phyloP scores from a whole-genome alignment of 1,140 invertebrate species.

The Rhyacophila brunnea region DNA sequence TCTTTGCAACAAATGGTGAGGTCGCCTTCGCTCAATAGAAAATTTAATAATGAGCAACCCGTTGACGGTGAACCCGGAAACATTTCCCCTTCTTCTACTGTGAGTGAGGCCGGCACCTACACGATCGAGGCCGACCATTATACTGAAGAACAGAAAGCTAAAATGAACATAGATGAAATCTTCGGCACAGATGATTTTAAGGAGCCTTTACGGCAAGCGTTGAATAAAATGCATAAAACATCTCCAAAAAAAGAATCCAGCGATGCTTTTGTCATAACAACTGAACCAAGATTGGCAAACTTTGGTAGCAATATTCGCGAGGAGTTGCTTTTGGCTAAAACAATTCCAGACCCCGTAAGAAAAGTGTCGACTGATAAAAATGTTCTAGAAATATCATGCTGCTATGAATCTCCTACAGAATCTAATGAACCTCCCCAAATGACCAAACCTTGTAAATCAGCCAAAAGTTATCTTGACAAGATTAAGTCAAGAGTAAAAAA shows the following conservation, averaged over 20 bases:
- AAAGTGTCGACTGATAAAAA: slow-evolving; percentile 55
- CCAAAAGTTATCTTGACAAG: slow-evolving; percentile 58
- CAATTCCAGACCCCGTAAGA: slow-evolving; percentile 36
- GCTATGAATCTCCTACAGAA: slow-evolving; percentile 55
- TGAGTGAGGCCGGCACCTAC: slow-evolving; percentile 84
- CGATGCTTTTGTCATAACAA: slow-evolving; percentile 24
- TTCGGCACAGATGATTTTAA: slow-evolving; percentile 52
- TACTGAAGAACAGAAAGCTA: slow-evolving; percentile 80
- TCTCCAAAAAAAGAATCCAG: background rate
- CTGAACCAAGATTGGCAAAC: slow-evolving; percentile 24
- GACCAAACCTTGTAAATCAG: slow-evolving; percentile 51
- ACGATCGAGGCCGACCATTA: slow-evolving; percentile 83
- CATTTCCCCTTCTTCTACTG: slow-evolving; percentile 58
- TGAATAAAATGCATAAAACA: slow-evolving; percentile 35
- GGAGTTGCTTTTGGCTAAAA: slow-evolving; percentile 28
- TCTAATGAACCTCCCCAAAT: slow-evolving; percentile 47
- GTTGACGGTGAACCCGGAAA: slow-evolving; percentile 33
- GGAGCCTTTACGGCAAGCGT: slow-evolving; percentile 41
- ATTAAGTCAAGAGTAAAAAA: slow-evolving; percentile 58
- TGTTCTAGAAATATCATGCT: slow-evolving; percentile 60
- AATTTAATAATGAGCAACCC: slow-evolving; percentile 12
- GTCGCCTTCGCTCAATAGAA: slow-evolving; percentile 16
- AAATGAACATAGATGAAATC: slow-evolving; percentile 80
- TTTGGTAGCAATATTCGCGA: slow-evolving; percentile 23
- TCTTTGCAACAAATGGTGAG: slow-evolving; percentile 7